Base-by-base conservation (phyloP, 2,888 invertebrate genomes). In the Netelia fuscicornis region DNA sequence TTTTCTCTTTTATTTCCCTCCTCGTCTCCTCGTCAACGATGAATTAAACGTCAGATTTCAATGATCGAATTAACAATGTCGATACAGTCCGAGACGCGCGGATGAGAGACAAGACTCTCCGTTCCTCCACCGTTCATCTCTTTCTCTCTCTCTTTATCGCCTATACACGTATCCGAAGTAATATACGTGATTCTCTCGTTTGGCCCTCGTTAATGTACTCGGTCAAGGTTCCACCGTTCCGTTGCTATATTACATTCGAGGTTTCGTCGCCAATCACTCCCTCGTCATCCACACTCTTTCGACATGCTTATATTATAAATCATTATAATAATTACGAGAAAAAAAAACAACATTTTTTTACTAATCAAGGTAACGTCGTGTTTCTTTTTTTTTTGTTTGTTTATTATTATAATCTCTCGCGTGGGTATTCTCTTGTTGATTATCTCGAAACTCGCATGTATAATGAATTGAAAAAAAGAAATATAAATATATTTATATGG, bases 1-100 rank as follows among this genome's bases (percentile, higher is more conserved):
- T 76, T 83, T 60, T 83, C 70, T 84, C 70, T 86, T 84, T 68
- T 70, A 71, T 71, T 65, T 79, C 52, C 44, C 74, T 80, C 74
- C 71, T 52, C 68, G 71, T 78, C 83, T 77, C 72, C 81, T 74
- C 85, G 80, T 83, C 84, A 81, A 67, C 84, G 86, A 87, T 86
- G 86, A 85, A 87, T 88, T 85, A 81, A 86, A 84, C 83, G 87
- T 86, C 86, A 85, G 87, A 87, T 87, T 88, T 88, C 86, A 88
- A 87, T 87, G 88, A 87, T 87, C 85, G 84, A 87, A 88, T 88
- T 88, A 88, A 88, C 87, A 85, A 86, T 85, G 77, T 80, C 86
- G 84, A 86, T 84, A 72, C 67, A 75, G 56, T 68, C 75, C 75
- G 37, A 42, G 74, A 78, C 65, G 76, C 77, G 64, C 48, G 68